Conservation (phyloP, 2,888 invertebrate species). For the Nudaria mundana region DNA sequence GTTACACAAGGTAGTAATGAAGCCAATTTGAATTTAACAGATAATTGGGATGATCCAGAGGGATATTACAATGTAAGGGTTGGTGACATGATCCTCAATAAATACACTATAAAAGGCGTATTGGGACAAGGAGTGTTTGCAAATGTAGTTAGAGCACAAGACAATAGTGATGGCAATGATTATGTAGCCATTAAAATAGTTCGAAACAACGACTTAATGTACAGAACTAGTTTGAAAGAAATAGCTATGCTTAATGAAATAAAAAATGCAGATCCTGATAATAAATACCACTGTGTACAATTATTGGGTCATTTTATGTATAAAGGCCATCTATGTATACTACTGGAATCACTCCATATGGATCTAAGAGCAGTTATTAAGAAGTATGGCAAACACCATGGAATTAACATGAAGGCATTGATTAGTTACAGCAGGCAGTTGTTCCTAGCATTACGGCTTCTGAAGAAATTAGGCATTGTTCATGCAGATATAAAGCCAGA, state of each 20-base stretch:
- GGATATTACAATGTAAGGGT: slow-evolving; percentile 97
- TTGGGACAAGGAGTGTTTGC: slow-evolving; percentile 99
- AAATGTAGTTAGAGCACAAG: slow-evolving; percentile 96
- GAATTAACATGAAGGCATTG: slow-evolving; percentile 97
- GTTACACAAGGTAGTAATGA: slow-evolving; percentile 57
- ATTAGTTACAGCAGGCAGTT: slow-evolving; percentile 97
- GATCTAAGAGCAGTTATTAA: slow-evolving; percentile 94
- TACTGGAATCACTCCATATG: slow-evolving; percentile 97
- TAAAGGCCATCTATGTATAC: slow-evolving; percentile 98
- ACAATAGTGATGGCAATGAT: slow-evolving; percentile 89
- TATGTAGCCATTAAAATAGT: slow-evolving; percentile 99
- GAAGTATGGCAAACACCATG: slow-evolving; percentile 98
- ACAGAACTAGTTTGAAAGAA: slow-evolving; percentile 98
- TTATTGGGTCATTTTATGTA: slow-evolving; percentile 95
- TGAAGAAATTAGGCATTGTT: slow-evolving; percentile 96
- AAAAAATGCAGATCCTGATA: slow-evolving; percentile 97
- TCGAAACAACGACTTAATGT: slow-evolving; percentile 99
- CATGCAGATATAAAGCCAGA: slow-evolving; percentile 99
- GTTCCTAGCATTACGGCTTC: slow-evolving; percentile 93
- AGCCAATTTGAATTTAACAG: slow-evolving; percentile 92
- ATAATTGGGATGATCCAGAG: slow-evolving; percentile 99
- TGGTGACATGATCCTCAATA: slow-evolving; percentile 90
- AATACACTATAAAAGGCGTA: slow-evolving; percentile 96
- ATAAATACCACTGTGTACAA: slow-evolving; percentile 96
- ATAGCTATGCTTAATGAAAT: slow-evolving; percentile 94